Evolutionary conservation across 53 echinoderm and acorn worm genomes (phyloP), one percentile per base, ranked within the genome.

Genomic region (Hippasteria phrygiana): DNA sequence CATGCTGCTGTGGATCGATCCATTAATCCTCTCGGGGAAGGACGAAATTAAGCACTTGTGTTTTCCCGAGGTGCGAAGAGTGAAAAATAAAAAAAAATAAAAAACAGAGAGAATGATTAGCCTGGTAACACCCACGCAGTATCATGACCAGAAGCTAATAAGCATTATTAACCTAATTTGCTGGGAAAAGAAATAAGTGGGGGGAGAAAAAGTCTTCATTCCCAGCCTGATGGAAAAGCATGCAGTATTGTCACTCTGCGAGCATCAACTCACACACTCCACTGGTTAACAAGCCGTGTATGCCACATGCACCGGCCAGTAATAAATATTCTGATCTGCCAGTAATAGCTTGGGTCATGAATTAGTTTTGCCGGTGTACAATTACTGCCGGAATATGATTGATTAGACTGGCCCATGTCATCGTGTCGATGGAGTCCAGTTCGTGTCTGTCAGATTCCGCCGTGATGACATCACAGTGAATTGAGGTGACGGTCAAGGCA

Each of bases 321-420:
- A 34, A 85, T 81, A 43, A 31, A 81, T 83, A 83, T 83, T 59
- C 66, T 32, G 29, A 85, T 85, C 34, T 85, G 69, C 85, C 85
- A 85, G 71, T 85, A 85, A 85, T 85, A 85, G 70, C 70, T 31
- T 8, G 28, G 71, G 51, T 67, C 71, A 69, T 85, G 85, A 85
- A 79, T 83, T 83, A 64, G 64, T 18, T 20, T 81, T 81, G 48
- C 37, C 85, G 71, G 71, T 36, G 71, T 85, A 50, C 54, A 37
- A 70, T 85, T 85, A 85, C 71, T 47, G 11, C 13, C 47, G 47
- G 48, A 70, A 85, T 85, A 85, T 50, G 85, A 85, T 71, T 85
- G 85, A 70, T 85, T 50, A 70, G 50, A 43, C 71, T 51, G 75
- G 20, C 27, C 47, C 17, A 32, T 8, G 73, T 73, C 34, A 14